Evolutionary conservation across 1,140 invertebrate species (phyloP).

Genomic region (Lepidotrigona ventralis): DNA sequence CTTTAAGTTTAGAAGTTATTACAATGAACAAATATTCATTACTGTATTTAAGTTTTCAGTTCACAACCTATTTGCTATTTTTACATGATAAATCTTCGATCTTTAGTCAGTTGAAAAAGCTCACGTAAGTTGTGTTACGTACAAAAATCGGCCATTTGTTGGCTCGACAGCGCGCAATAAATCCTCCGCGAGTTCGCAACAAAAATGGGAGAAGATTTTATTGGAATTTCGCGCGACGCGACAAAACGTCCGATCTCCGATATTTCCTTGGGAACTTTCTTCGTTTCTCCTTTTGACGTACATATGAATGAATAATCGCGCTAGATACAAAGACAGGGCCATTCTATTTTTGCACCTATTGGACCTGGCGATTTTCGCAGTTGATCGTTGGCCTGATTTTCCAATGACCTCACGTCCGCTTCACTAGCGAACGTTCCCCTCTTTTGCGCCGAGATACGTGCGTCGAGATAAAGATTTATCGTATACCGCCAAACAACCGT

Average conservation of each 20-base stretch:
- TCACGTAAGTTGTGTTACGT: background rate
- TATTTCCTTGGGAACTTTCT: background rate
- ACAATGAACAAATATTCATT: too few relatives aligned
- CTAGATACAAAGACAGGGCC: background rate
- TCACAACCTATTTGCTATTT: too few relatives aligned
- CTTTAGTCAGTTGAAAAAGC: background rate
- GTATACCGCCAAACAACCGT: slow-evolving; percentile 10
- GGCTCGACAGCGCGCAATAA: background rate
- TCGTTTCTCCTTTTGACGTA: background rate
- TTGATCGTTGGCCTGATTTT: slow-evolving; percentile 8
- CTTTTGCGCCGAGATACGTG: slow-evolving; percentile 14
- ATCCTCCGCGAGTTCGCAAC: background rate
- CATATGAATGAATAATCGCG: slow-evolving; percentile 1
- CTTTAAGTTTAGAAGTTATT: too few relatives aligned
- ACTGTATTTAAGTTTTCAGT: too few relatives aligned
- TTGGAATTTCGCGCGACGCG: background rate
- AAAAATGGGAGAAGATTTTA: background rate
- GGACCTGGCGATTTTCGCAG: background rate
- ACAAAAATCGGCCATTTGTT: background rate
- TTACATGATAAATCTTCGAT: background rate
- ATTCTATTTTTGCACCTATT: background rate
- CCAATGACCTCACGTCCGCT: slow-evolving; percentile 1
- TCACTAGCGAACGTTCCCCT: background rate
- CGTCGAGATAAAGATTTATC: slow-evolving; percentile 28
- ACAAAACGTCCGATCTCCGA: background rate